These are phyloP conservation scores for Indri indri DNA, from an alignment of 2,113 vertebrate genomes.

Conservation along the genomic window DNA sequence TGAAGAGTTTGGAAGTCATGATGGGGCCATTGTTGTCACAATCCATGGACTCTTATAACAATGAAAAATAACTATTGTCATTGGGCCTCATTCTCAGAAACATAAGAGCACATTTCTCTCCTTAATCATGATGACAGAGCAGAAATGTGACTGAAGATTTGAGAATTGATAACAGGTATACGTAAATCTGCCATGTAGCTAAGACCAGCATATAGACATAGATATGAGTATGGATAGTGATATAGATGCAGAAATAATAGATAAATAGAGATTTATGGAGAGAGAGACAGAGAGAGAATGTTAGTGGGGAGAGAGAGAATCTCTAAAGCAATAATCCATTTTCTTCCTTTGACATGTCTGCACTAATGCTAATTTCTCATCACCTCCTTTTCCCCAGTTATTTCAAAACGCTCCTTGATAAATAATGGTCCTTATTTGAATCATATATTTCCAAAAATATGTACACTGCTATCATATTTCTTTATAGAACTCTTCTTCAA, in stretches of 20 bases:
- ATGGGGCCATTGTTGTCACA: not conserved
- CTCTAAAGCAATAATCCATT: not conserved
- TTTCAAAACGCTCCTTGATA: not conserved
- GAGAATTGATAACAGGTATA: not conserved
- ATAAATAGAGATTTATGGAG: not conserved
- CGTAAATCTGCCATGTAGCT: not conserved
- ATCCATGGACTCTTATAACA: not conserved
- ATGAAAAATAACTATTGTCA: not conserved
- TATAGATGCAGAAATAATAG: not conserved
- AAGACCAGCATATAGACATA: accelerated
- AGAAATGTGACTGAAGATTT: not conserved
- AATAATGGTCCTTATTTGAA: not conserved
- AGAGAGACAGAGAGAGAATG: not conserved
- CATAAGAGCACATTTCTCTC: no score
- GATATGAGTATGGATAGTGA: accelerated
- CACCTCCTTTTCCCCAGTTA: not conserved
- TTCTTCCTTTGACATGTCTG: not conserved
- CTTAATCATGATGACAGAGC: not conserved
- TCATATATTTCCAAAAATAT: not conserved
- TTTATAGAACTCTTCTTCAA: not conserved
- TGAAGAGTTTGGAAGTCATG: not conserved
- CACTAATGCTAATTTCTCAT: not conserved
- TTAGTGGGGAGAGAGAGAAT: not conserved
- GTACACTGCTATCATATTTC: not conserved
- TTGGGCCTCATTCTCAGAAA: not conserved